A percentile compares a stretch with the other conserved stretches of the same genome.
Evolutionary conservation across 1,140 invertebrate genomes (phyloP).

Genomic region (Drosophila sproati): DNA sequence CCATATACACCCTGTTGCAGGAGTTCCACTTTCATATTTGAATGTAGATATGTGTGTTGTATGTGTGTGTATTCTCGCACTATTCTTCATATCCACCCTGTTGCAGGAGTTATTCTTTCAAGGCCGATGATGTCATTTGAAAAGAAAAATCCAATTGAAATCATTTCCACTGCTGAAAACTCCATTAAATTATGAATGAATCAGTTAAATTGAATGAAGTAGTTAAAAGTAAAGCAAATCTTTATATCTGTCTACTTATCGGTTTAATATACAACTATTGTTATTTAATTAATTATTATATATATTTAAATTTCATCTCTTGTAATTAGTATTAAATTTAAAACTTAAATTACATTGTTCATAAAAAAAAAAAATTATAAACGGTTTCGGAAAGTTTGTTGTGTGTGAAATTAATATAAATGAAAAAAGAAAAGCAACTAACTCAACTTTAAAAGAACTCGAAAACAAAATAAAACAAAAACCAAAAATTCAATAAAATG

Average conservation of each 20-base stretch:
- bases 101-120: conserved; percentile 18
- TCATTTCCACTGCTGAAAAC: background rate
- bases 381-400: conserved; percentile 11
- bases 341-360: conserved; percentile 31
- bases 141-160: conserved; percentile 36
- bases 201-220: too few relatives aligned
- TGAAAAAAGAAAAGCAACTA: conserved; percentile 12
- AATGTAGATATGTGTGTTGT: conserved; percentile 20
- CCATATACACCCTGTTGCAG: conserved; percentile 42
- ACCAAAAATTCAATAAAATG: conserved; percentile 20
- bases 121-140: conserved; percentile 61
- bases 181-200: too few relatives aligned
- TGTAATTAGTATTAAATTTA: conserved; percentile 9
- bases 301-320: background rate
- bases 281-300: conserved; percentile 1
- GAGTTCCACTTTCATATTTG: conserved; percentile 23
- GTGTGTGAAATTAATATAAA: conserved; percentile 4
- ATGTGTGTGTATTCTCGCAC: conserved; percentile 21
- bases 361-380: background rate
- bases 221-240: too few relatives aligned
- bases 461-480: conserved; percentile 19
- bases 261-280: background rate
- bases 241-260: background rate
- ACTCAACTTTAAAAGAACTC: conserved; percentile 24
- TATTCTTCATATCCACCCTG: conserved; percentile 45